phyloP scores from a whole-genome alignment of 2,888 invertebrate species.

The Cheilosia vernalis region DNA sequence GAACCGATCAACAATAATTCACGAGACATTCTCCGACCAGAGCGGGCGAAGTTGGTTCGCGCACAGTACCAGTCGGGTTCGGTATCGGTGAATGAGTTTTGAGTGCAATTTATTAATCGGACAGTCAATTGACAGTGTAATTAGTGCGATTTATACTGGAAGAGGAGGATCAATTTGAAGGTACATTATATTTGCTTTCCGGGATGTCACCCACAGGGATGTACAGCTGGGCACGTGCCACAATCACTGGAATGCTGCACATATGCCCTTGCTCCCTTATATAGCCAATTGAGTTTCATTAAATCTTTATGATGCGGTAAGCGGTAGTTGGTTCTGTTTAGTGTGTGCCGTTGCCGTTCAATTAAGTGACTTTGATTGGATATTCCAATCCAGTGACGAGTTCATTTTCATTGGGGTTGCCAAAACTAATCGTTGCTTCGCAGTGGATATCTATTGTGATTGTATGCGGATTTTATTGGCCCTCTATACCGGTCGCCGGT shows the following conservation, averaged over 20 bases:
- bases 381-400: slow-evolving; percentile 46
- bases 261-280: slow-evolving; percentile 9
- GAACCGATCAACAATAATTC: slow-evolving; percentile 46
- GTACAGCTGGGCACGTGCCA: not conserved
- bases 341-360: slow-evolving; percentile 24
- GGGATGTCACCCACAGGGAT: not conserved
- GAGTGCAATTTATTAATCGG: slow-evolving; percentile 21
- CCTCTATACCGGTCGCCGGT: not conserved
- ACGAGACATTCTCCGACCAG: slow-evolving; percentile 27
- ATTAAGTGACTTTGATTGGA: slow-evolving; percentile 57
- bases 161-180: not conserved
- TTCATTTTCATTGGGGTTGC: slow-evolving; percentile 15
- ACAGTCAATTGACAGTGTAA: not conserved
- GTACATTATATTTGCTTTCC: slow-evolving; percentile 4
- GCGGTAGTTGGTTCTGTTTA: slow-evolving; percentile 13
- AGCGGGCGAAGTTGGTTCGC: slow-evolving; percentile 27
- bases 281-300: slow-evolving; percentile 60
- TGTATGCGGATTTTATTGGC: not conserved
- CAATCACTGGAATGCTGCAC: slow-evolving; percentile 27
- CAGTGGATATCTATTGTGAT: not conserved
- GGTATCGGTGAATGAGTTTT: slow-evolving; percentile 20
- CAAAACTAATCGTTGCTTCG: not conserved
- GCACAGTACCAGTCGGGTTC: slow-evolving; percentile 10
- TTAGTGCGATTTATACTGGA: not conserved
- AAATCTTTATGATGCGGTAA: slow-evolving; percentile 53